Conservation (phyloP, 2,888 invertebrate genomes). For the Peribatodes rhomboidaria region DNA sequence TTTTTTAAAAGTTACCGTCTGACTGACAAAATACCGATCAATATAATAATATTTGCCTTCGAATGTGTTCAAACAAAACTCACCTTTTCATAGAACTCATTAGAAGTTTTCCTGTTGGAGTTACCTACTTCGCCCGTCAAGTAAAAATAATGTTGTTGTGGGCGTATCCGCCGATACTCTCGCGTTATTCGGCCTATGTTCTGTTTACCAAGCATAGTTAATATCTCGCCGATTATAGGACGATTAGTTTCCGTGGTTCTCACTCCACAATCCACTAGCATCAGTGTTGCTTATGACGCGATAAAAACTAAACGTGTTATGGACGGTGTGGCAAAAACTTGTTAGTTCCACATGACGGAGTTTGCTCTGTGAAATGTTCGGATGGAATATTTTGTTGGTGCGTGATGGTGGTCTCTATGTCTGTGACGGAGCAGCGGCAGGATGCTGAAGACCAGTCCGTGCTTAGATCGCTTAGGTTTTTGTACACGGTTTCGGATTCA, state of each 20-base stretch:
- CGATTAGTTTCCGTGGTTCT: conserved; percentile 50
- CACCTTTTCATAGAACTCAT: conserved; percentile 1
- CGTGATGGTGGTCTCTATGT: conserved; percentile 34
- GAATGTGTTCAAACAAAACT: not conserved
- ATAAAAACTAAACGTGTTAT: conserved; percentile 43
- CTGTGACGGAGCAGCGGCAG: conserved; percentile 37
- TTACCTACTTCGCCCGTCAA: not conserved
- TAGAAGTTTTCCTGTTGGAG: conserved; percentile 6
- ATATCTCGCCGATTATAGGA: conserved; percentile 61
- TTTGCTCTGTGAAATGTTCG: conserved; percentile 27
- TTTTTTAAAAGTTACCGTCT: too few relatives aligned
- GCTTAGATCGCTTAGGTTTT: conserved; percentile 50
- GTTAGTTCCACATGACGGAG: conserved; percentile 35
- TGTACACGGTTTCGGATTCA: conserved; percentile 55
- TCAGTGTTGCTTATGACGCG: conserved; percentile 65
- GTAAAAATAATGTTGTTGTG: not conserved
- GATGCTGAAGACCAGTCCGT: conserved; percentile 53
- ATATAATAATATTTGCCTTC: not conserved
- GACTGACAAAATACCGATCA: not conserved
- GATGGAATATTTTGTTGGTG: conserved; percentile 20
- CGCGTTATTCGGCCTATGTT: conserved; percentile 26
- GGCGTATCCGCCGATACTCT: conserved; percentile 17
- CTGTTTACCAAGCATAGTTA: conserved; percentile 49
- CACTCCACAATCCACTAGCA: conserved; percentile 33
- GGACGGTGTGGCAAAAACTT: conserved; percentile 45